Evolutionary conservation across 2,888 invertebrate genomes (phyloP), one percentile per base, ranked within the genome.

Genomic region (Callinectes sapidus): DNA sequence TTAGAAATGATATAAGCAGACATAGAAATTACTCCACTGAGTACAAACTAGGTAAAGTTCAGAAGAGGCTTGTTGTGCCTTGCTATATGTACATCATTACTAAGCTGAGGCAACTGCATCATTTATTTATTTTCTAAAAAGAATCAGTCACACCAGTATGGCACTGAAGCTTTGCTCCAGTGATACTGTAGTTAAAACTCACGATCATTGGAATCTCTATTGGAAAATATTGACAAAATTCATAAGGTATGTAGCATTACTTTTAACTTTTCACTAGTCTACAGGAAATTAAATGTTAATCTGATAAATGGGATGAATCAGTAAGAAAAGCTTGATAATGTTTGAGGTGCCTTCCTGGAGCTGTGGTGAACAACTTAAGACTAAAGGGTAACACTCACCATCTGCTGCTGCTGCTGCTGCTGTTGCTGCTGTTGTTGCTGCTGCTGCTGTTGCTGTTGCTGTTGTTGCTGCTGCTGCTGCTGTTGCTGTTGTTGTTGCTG

Each of bases 341-440:
- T 81, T 81, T 35, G 16, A 3, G 2, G n/a, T 81, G 81, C 81
- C 81, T 81, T 81, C n/a, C 81, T 81, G 81, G 35, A 81, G 81
- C 81, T 35, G 14, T 35, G 81, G 35, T 81, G 81, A 81, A 81
- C 81, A 16, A 32, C 35, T 81, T 81, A 35, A 35, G 13, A 35
- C 16, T 35, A 81, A n/a, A 71, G 42, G 35, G 55, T 91, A 93
- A 93, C 92, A 93, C 92, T 93, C 91, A 93, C 92, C 92, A 93
- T 81, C 85, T 89, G 89, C 42, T 81, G 81, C 81, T 81, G 81
- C 35, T 81, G 81, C 35, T 81, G 81, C 16, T 81, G 81, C 16
- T 89, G 89, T 18, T 81, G 81, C 35, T 81, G 81, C 6, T 81
- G 81, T 35, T 81, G 81, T 8, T 89, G 89, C 18, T 81, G 81